Percentiles rank a stretch among this genome's conserved stretches.
Evolutionary conservation across 2,113 vertebrate genomes (phyloP).

Genomic region (Fregetta grallaria): DNA sequence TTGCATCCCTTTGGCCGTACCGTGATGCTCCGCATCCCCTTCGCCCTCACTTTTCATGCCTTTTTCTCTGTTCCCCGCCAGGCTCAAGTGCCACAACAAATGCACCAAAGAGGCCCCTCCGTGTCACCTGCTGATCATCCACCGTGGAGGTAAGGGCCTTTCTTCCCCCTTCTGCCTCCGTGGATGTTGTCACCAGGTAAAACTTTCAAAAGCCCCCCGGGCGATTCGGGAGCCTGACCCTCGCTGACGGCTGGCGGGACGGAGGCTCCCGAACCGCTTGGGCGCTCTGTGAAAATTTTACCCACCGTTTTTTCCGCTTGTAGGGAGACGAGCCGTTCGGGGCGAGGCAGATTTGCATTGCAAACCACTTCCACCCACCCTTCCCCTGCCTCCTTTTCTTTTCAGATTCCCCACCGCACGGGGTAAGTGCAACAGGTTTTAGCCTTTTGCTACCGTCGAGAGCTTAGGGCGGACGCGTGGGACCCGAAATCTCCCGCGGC

Average conservation of each 20-base stretch:
- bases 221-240: constrained; percentile 49
- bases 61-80: constrained; percentile 45
- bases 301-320: constrained; percentile 68
- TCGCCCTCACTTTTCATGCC: neutral
- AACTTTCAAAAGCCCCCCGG: neutral
- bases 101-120: constrained; percentile 99
- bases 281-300: constrained; percentile 40
- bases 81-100: constrained; percentile 99
- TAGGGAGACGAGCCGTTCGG: constrained; percentile 65
- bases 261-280: constrained; percentile 50
- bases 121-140: constrained; percentile 97
- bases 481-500: neutral
- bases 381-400: constrained; percentile 71
- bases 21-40: rapidly evolving
- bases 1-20: rapidly evolving
- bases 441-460: constrained; percentile 43
- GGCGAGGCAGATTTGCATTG: constrained; percentile 72
- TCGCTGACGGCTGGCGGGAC: neutral
- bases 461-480: constrained; percentile 28
- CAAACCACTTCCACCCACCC: constrained; percentile 72
- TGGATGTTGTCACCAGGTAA: neutral
- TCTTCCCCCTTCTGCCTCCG: neutral
- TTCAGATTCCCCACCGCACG: constrained; percentile 69
- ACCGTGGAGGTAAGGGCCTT: constrained; percentile 86
- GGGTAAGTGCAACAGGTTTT: constrained; percentile 65